Conservation (phyloP, 1,140 invertebrate genomes). For the Drosophila nikananu region DNA sequence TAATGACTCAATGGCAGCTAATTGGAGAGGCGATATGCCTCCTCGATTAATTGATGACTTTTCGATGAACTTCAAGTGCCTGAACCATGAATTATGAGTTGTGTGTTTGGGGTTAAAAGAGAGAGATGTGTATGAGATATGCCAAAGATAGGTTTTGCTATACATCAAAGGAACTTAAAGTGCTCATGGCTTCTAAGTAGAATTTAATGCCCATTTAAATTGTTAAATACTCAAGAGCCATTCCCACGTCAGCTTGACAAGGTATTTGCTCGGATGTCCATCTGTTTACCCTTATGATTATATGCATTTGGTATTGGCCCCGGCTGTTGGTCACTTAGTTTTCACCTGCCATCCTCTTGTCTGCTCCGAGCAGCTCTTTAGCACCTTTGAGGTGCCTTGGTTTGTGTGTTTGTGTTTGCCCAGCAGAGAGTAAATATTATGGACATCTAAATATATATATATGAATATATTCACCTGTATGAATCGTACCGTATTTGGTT, state of each 20-base stretch:
- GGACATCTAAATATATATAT: conserved; percentile 9
- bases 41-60: conserved; percentile 28
- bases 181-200: background rate
- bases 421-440: conserved; percentile 40
- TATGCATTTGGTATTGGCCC: conserved; percentile 39
- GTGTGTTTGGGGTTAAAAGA: background rate
- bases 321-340: conserved; percentile 42
- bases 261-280: conserved; percentile 30
- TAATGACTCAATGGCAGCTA: conserved; percentile 48
- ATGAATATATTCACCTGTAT: background rate
- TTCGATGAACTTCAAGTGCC: conserved; percentile 30
- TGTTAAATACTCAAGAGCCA: conserved; percentile 1
- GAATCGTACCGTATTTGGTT: background rate
- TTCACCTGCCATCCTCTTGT: conserved; percentile 4
- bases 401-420: conserved; percentile 50
- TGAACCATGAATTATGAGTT: conserved; percentile 14
- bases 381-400: conserved; percentile 36
- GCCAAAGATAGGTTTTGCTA: background rate
- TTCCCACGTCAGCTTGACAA: conserved; percentile 25
- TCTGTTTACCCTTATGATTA: conserved; percentile 49
- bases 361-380: conserved; percentile 33
- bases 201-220: conserved; percentile 25
- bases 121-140: no score
- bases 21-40: conserved; percentile 12
- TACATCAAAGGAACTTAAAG: background rate